These are phyloP conservation scores for Ormyrus pomaceus DNA, from an alignment of 2,888 invertebrate species.

Conservation along the genomic window DNA sequence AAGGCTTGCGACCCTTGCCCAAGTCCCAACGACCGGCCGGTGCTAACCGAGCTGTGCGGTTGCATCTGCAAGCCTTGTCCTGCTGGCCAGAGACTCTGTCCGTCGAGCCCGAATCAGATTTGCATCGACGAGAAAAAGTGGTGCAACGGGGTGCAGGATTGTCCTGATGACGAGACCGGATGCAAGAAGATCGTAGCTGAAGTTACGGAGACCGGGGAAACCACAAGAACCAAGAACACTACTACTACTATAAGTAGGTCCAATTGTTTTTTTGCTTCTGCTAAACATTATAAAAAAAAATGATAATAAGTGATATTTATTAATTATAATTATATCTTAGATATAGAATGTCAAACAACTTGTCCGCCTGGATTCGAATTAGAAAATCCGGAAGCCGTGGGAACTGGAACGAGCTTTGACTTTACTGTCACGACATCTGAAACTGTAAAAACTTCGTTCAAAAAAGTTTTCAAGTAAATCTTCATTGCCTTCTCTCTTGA, in stretches of 20 bases:
- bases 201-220: too few species aligned
- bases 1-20: conserved; percentile 83
- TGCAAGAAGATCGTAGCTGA: too few species aligned
- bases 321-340: background rate
- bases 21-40: conserved; percentile 78
- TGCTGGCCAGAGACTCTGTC: conserved; percentile 82
- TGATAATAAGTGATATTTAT: background rate
- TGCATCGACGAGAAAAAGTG: conserved; percentile 84
- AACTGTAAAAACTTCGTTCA: conserved; percentile 6
- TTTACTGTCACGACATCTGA: conserved; percentile 13
- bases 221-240: background rate
- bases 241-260: conserved; percentile 21
- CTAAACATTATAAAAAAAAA: background rate
- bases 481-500: background rate
- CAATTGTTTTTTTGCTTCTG: background rate
- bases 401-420: background rate
- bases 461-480: conserved; percentile 19
- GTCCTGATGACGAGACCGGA: conserved; percentile 86
- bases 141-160: conserved; percentile 90
- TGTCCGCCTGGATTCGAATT: conserved; percentile 49
- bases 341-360: conserved; percentile 24
- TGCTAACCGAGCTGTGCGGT: conserved; percentile 80
- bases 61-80: conserved; percentile 87
- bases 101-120: conserved; percentile 80
- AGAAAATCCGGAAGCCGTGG: background rate